Percentiles rank a stretch among this genome's conserved stretches.
Evolutionary conservation across 35 echinoderm and acorn worm species (phyloP).

Genomic region (Strongylocentrotus purpuratus): DNA sequence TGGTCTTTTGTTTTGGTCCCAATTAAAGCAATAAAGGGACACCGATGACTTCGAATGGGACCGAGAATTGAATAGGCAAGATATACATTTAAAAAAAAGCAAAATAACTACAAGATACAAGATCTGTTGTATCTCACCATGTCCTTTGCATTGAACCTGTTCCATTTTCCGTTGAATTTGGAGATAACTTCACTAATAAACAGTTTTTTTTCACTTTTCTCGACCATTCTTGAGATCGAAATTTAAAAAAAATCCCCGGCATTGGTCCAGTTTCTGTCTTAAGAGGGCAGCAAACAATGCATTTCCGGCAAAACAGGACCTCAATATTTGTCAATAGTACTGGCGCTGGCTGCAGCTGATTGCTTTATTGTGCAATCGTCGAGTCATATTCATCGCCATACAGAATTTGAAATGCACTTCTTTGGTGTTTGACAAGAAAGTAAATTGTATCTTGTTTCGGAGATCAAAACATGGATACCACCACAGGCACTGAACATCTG

Average conservation of each 20-base stretch:
- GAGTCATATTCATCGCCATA: neutral
- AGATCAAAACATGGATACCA: neutral
- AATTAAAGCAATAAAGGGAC: neutral
- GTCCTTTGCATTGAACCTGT: constrained; percentile 50
- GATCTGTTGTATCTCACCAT: constrained; percentile 49
- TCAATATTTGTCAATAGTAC: too few species aligned
- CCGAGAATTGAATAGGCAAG: neutral
- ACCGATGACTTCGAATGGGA: neutral
- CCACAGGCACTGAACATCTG: neutral
- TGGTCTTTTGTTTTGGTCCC: neutral
- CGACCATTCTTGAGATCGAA: neutral
- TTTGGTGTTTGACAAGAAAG: neutral
- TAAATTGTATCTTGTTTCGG: neutral
- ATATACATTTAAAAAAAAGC: neutral
- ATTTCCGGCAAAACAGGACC: neutral
- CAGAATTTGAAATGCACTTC: neutral
- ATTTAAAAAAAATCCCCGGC: neutral
- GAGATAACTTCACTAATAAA: neutral
- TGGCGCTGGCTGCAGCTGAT: neutral
- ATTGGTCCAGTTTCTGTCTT: neutral
- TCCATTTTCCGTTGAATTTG: constrained; percentile 47
- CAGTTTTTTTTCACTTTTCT: neutral
- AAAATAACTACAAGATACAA: neutral
- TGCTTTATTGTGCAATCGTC: neutral
- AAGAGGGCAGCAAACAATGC: neutral